These are phyloP conservation scores for Hirundichthys speculiger DNA, from an alignment of 2,113 vertebrate genomes.

Conservation along the genomic window DNA sequence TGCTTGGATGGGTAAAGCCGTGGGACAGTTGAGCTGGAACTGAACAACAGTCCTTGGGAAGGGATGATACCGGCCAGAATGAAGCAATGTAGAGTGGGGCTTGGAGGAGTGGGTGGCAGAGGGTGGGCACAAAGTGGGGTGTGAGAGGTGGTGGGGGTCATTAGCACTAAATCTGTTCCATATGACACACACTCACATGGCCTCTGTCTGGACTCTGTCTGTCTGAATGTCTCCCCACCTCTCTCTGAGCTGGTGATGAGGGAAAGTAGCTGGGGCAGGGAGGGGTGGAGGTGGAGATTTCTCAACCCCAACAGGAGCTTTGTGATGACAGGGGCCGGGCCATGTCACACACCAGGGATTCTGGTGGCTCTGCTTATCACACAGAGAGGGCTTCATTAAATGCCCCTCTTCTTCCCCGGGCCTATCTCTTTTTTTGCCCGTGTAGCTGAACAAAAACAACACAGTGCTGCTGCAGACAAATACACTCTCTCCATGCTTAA, in stretches of 20 bases:
- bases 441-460: slow-evolving; percentile 26
- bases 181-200: slow-evolving; percentile 95
- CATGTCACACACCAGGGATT: slow-evolving; percentile 75
- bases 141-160: slow-evolving; percentile 48
- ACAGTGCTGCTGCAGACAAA: slow-evolving; percentile 12
- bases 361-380: slow-evolving; percentile 64
- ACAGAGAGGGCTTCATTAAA: slow-evolving; percentile 54
- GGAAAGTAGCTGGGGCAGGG: slow-evolving; percentile 45
- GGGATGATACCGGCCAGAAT: slow-evolving; percentile 75
- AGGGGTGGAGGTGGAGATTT: slow-evolving; percentile 67
- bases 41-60: slow-evolving; percentile 81
- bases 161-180: slow-evolving; percentile 92
- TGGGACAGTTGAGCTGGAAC: slow-evolving; percentile 59
- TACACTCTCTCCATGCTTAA: slow-evolving; percentile 1
- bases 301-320: slow-evolving; percentile 73
- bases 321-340: slow-evolving; percentile 79
- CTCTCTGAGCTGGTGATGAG: slow-evolving; percentile 32
- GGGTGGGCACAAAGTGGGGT: slow-evolving; percentile 53
- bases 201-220: slow-evolving; percentile 77
- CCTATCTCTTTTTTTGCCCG: slow-evolving; percentile 20
- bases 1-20: slow-evolving; percentile 26
- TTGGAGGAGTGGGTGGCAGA: slow-evolving; percentile 52
- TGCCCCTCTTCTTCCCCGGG: slow-evolving; percentile 16
- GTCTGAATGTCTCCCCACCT: slow-evolving; percentile 44
- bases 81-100: slow-evolving; percentile 40